Base-by-base conservation (phyloP, 2,888 invertebrate species). In the Branchellion lobata region DNA sequence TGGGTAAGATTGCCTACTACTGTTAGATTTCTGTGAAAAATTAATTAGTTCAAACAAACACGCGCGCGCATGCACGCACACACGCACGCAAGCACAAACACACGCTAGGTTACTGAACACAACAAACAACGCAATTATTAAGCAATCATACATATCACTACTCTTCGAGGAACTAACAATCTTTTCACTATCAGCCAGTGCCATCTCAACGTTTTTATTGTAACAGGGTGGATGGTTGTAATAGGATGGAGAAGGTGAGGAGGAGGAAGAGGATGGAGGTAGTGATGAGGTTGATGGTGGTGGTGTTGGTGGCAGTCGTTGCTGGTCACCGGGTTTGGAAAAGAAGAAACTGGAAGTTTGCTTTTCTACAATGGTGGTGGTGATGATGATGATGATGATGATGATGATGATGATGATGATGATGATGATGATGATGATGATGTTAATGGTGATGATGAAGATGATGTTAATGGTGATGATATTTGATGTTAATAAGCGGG, bases 331-430 rank as follows among this genome's bases (percentile, higher is more conserved):
- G 8, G 8, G 61, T 57, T 57, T 57, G 24, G 61, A 57, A 57
- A 57, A 57, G 61, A 57, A 57, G 61, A 57, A 57, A 57, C 61
- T 57, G 8, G 61, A 57, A n/a, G 61, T 24, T 57, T 57, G 61
- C 61, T 57, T 57, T 57, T 57, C 61, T 8, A 24, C 1, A 1
- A 51, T 1, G 51, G 3, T 74, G 74, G 40, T 53, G n/a, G n/a
- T 51, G 27, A 74, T 27, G 27, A 74, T 51, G 27, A 34, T 14
- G 3, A n/a, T 8, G 72, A 34, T 40, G 3, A 2, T 14, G 14
- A 36, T 34, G 36, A 27, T 72, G 34, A 34, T n/a, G 40, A 33
- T 72, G 72, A 24, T 40, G 5, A 14, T 72, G 72, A 34, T 71
- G 31, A n/a, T 33, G n/a, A 5, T 8, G 29, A 33, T 71, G 71